A percentile compares a stretch with the other conserved stretches of the same genome.
phyloP scores from a whole-genome alignment of 2,797 vertebrate genomes.

The Ispidina picta region DNA sequence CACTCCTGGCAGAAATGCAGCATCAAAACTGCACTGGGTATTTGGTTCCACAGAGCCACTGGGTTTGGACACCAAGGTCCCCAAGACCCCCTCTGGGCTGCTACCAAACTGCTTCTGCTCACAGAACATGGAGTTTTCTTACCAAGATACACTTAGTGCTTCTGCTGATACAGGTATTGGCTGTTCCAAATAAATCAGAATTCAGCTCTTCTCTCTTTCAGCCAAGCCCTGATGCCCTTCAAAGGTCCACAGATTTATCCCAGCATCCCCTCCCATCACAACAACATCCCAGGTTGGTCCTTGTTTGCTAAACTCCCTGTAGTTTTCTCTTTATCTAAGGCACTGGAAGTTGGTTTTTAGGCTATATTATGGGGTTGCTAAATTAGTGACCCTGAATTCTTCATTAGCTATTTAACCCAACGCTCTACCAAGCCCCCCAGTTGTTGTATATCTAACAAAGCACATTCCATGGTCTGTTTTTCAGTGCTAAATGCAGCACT shows the following conservation, averaged over 20 bases:
- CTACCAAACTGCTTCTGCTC: not conserved
- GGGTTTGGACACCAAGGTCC: not conserved
- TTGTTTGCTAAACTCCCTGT: not conserved
- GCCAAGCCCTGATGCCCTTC: not conserved
- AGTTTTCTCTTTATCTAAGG: not conserved
- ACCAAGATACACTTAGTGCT: not conserved
- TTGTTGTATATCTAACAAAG: not conserved
- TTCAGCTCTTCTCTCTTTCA: not conserved
- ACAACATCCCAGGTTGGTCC: not conserved
- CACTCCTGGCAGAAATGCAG: not conserved
- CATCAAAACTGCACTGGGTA: not conserved
- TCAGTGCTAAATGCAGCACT: not conserved
- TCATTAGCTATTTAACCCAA: slow-evolving; percentile 8
- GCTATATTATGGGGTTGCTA: not conserved
- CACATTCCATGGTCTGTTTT: not conserved
- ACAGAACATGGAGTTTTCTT: rapidly evolving
- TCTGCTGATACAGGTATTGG: not conserved
- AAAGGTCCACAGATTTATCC: not conserved
- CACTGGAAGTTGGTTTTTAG: not conserved
- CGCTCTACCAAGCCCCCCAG: not conserved
- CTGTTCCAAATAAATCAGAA: not conserved
- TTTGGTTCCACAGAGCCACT: not conserved
- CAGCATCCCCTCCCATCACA: not conserved
- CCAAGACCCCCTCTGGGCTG: not conserved
- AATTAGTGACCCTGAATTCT: slow-evolving; percentile 1